Evolutionary conservation across 2,888 invertebrate species (phyloP), one percentile per base, ranked within the genome.

Genomic region (Drosophila stalkeri): DNA sequence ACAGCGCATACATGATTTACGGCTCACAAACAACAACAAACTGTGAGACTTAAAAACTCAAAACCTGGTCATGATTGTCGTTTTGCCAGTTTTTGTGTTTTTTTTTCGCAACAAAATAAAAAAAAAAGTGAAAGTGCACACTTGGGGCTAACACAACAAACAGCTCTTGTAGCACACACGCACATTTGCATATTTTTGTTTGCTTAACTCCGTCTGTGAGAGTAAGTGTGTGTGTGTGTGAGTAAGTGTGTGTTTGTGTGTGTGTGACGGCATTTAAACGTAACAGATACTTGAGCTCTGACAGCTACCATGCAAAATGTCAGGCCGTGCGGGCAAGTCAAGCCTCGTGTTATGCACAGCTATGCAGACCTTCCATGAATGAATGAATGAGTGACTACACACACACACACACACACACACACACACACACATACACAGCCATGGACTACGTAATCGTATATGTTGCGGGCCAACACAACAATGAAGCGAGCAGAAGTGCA

Each of bases 121-220:
- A 52, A 83, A 90, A 90, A 90, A 90, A 90, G 90, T 91, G 90
- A 90, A 91, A 90, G 91, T 84, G 83, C 77, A 69, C 74, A 79
- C 80, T 80, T 70, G 81, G 55, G 70, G 62, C 80, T 41, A 80
- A 67, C 70, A 80, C 67, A 75, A 73, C 70, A 60, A 57, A 52
- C 62, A 72, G 57, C 65, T 70, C 31, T 46, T 59, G 61, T 27
- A 37, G 33, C 55, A 63, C 41, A 46, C 56, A 64, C 60, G 69
- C 56, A 65, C 27, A 74, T 64, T 54, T 63, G 52, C 60, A 56
- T 62, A 61, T 57, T 37, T 41, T 18, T 51, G 51, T 51, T 51
- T 35, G 33, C 20, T 35, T 20, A 51, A 14, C 35, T 14, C 18
- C 14, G 33, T 51, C 8, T 33, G 18, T 33, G 47, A 11, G 52